These are phyloP conservation scores for Aphelenchoides besseyi DNA, from an alignment of 1,140 invertebrate species.

Conservation along the genomic window DNA sequence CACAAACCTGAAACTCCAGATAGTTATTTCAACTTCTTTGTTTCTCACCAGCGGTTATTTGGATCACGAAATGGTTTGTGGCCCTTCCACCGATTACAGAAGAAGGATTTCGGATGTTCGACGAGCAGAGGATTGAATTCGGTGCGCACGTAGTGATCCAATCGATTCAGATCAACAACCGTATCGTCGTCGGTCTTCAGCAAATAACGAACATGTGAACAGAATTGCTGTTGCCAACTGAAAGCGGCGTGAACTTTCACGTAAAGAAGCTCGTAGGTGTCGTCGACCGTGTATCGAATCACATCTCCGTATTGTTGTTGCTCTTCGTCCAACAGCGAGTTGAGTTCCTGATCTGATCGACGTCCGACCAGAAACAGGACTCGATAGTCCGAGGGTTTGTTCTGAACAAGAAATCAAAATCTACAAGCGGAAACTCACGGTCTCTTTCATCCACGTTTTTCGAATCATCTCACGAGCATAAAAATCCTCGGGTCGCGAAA, in stretches of 20 bases:
- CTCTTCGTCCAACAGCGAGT: background rate
- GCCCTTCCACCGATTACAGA: background rate
- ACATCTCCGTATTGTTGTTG: background rate
- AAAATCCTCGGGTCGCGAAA: background rate
- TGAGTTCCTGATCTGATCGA: background rate
- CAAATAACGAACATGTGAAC: slow-evolving; percentile 14
- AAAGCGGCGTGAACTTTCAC: slow-evolving; percentile 12
- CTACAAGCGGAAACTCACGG: no score
- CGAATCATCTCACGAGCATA: slow-evolving; percentile 9
- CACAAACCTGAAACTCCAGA: background rate
- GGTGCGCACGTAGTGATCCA: background rate
- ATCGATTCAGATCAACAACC: slow-evolving; percentile 5
- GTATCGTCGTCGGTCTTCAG: slow-evolving; percentile 23
- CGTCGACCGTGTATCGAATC: background rate
- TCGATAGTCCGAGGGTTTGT: background rate
- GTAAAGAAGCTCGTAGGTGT: slow-evolving; percentile 1
- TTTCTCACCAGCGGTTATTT: background rate
- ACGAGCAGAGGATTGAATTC: background rate
- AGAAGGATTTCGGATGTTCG: background rate
- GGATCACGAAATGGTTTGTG: background rate
- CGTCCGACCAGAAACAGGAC: background rate
- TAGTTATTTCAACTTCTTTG: background rate
- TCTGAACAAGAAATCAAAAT: background rate
- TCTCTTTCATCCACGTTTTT: slow-evolving; percentile 6
- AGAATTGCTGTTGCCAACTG: background rate